Evolutionary conservation across 2,888 invertebrate genomes (phyloP).

Genomic region (Petrolisthes manimaculis): DNA sequence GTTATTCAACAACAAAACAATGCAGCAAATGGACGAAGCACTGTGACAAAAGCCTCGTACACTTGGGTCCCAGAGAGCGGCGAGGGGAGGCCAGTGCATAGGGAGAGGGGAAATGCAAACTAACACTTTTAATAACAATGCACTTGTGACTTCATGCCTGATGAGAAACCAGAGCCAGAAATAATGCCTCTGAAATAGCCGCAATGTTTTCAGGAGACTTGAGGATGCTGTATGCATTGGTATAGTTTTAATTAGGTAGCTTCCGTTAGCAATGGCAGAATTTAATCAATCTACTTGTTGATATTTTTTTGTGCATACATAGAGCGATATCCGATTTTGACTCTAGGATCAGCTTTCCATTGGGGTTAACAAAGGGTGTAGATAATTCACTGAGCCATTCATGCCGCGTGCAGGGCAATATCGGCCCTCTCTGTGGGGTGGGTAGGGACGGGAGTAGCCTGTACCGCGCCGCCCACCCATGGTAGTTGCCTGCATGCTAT

Average conservation of each 20-base stretch:
- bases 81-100: constrained; percentile 50
- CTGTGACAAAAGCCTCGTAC: constrained; percentile 49
- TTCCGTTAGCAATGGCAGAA: constrained; percentile 40
- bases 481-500: constrained; percentile 40
- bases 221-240: not conserved
- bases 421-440: not conserved
- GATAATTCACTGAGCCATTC: constrained; percentile 54
- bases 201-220: constrained; percentile 13
- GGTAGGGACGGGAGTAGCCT: constrained; percentile 28
- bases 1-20: constrained; percentile 51
- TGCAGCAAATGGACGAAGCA: constrained; percentile 52
- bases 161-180: constrained; percentile 45
- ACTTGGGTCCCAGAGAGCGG: constrained; percentile 34
- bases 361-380: constrained; percentile 49
- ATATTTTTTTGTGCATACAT: constrained; percentile 55
- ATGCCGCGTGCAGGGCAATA: constrained; percentile 21
- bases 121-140: constrained; percentile 61
- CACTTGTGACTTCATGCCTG: constrained; percentile 58
- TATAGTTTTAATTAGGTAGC: constrained; percentile 38
- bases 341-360: constrained; percentile 53
- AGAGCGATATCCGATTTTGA: constrained; percentile 43
- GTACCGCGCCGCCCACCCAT: constrained; percentile 14
- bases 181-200: constrained; percentile 38
- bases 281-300: constrained; percentile 61
- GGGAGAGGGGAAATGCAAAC: constrained; percentile 59